Evolutionary conservation across 2,888 invertebrate genomes (phyloP), one percentile per base, ranked within the genome.

Genomic region (Agrenia bidenticulata): DNA sequence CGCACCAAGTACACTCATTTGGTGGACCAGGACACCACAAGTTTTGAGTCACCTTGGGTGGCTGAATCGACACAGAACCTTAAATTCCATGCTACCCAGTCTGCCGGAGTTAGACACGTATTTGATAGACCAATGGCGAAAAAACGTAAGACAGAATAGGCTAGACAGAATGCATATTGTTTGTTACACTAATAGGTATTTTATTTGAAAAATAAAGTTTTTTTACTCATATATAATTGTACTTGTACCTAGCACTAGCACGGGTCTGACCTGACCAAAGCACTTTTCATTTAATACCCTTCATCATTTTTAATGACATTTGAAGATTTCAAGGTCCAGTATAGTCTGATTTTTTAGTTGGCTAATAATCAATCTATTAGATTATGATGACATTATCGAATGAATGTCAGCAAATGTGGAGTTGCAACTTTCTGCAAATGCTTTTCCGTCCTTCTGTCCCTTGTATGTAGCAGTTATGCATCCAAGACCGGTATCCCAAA

Each of bases 1-100:
- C 87, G 99, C 60, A 98, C 99, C 0, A 99, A 99, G 79, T 99
- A 99, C 81, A 99, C 99, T 0, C 99, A 99, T 82, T 83, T 99
- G 78, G 97, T 99, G 0, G 98, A 97, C 81, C 99, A 99, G 80
- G 99, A 99, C 79, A 99, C 98, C 0, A 99, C 99, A 0, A 92
- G 93, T 78, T 95, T 95, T 78, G 96, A 98, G 79, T 95, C 96
- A 0, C 94, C 97, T 0, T 99, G 99, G 99, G 89, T 91, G 67
- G 89, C 89, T 11, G 96, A 97, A 78, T 92, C 93, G 0, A 85
- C 90, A 0, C 90, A 90, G 79, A 94, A 92, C 79, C 82, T 90
- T 50, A 94, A 94, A 80, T 94, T 94, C 78, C 88, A 90, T 77
- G 86, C 87, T 75, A 89, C 89, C 78, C 90, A 90, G 79, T 90